Evolutionary conservation across 2,888 invertebrate genomes (phyloP), one percentile per base, ranked within the genome.

Genomic region (Dryobotodes eremita): DNA sequence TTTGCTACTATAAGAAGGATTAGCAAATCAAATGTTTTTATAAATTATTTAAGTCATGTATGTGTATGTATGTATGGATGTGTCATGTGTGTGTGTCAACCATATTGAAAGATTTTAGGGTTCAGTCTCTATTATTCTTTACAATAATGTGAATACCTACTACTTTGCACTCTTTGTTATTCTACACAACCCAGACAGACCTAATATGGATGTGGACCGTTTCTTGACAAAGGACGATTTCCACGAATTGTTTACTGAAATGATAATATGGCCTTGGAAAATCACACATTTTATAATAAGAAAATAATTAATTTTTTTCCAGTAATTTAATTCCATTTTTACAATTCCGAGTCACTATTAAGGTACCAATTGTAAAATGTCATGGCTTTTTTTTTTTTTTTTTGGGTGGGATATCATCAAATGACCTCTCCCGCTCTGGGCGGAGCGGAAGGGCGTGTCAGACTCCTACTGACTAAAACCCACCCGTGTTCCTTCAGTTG

Each of bases 171-270:
- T 59, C n/a, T 26, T 59, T 59, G n/a, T 26, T 59, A 59, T 59
- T 59, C 26, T 59, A 59, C 15, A 26, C 13, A 59, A 42, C 42
- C 42, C 3, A 59, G 59, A 59, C 26, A 59, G 59, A 15, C 59
- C 59, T 26, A 59, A 26, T 26, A n/a, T 59, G 59, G 26, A 59
- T 59, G 59, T 59, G 59, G 59, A 59, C 59, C 26, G 15, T 59
- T 59, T 59, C 59, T n/a, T 59, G 26, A 59, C 13, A 59, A 59
- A 59, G 26, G n/a, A 59, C 15, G 26, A n/a, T 26, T 59, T 59
- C 26, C 59, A 57, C n/a, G 57, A 57, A 57, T 57, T 57, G 57
- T 57, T n/a, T 57, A 57, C 57, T 57, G 57, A n/a, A 57, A n/a
- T 57, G n/a, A 42, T 42, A 42, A 57, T 57, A 57, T 57, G 57